Percentiles rank a stretch among this genome's conserved stretches.
phyloP scores from a whole-genome alignment of 2,113 vertebrate genomes.

The Microtus oregoni region DNA sequence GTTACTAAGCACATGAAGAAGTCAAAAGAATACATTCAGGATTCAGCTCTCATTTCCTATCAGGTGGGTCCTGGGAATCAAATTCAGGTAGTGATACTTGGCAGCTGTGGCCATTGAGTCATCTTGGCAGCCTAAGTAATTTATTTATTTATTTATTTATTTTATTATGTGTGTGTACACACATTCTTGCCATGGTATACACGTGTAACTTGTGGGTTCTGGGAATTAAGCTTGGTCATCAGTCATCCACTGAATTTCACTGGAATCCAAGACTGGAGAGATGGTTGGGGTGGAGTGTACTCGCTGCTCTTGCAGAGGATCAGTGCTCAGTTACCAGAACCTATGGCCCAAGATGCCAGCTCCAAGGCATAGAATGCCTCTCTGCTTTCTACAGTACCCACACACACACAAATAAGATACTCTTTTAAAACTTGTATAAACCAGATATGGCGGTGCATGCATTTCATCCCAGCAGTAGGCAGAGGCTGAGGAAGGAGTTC shows the following conservation, averaged over 20 bases:
- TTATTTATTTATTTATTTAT: background rate
- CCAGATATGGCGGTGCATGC: too few relatives aligned
- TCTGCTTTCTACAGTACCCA: background rate
- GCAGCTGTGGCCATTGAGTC: background rate
- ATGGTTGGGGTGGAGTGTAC: background rate
- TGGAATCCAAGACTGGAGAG: background rate
- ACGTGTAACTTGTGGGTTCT: background rate
- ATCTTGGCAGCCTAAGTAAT: background rate
- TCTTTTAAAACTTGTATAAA: background rate
- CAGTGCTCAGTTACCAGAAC: background rate
- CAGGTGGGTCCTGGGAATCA: background rate
- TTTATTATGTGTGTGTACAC: background rate
- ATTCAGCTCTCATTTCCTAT: background rate
- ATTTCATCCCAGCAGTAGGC: background rate
- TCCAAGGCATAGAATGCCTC: background rate
- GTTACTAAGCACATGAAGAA: background rate
- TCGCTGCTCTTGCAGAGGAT: background rate
- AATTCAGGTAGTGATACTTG: background rate
- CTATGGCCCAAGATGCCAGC: background rate
- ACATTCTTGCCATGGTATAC: background rate
- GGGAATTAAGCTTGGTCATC: background rate
- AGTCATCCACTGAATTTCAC: background rate
- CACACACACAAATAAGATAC: background rate
- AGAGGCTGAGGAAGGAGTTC: background rate
- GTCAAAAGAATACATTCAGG: background rate